Conservation (phyloP, 2,113 vertebrate genomes). For the Callospermophilus lateralis region DNA sequence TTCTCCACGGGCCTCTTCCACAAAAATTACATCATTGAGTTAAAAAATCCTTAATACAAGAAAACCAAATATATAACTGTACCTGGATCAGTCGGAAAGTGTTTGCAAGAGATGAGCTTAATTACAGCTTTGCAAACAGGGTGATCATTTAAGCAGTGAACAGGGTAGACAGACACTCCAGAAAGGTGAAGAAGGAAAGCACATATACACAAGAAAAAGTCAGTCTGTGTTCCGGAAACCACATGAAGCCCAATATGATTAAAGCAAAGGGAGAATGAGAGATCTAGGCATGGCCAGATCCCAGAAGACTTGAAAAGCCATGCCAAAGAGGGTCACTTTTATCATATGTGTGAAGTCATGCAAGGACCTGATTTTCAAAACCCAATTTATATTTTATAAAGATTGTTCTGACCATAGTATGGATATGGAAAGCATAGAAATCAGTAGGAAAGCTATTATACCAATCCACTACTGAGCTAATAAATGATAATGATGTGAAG, state of each 20-base stretch:
- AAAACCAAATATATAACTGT: not conserved
- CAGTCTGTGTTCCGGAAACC: not conserved
- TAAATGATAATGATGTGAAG: not conserved
- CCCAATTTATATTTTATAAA: not conserved
- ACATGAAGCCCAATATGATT: not conserved
- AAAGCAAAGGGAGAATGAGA: not conserved
- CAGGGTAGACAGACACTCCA: not conserved
- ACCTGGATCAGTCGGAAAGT: not conserved
- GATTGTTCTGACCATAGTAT: not conserved
- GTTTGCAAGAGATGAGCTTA: slow-evolving; percentile 6
- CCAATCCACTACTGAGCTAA: rapidly evolving
- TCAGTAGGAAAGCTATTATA: not conserved
- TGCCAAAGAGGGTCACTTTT: not conserved
- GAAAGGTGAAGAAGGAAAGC: not conserved
- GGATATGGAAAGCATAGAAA: not conserved
- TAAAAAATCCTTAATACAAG: not conserved
- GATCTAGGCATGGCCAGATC: not conserved
- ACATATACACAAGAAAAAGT: not conserved
- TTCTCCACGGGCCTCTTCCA: not conserved
- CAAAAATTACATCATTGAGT: not conserved
- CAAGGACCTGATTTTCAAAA: not conserved
- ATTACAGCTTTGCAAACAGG: not conserved
- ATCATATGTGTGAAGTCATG: not conserved
- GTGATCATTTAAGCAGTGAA: not conserved
- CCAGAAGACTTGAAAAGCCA: not conserved